Conservation (phyloP, 2,888 invertebrate species). For the Pristionchus japonicus region DNA sequence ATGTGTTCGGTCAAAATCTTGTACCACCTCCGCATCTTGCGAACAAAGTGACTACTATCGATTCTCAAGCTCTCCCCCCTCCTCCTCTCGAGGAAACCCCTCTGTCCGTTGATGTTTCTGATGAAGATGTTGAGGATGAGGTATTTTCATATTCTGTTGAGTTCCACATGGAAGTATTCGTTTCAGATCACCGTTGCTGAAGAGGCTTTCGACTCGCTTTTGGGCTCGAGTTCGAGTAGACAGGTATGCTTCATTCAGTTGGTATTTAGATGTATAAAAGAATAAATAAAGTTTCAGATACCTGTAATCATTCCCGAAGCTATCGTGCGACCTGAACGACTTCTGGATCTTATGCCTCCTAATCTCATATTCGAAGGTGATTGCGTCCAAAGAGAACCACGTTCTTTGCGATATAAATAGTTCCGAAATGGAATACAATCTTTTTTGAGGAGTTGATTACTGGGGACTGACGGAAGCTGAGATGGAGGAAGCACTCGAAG, state of each 20-base stretch:
- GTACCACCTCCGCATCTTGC: neutral
- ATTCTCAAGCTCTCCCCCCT: neutral
- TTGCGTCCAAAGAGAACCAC: neutral
- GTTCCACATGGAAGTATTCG: no score
- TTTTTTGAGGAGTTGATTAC: constrained; percentile 41
- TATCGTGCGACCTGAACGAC: neutral
- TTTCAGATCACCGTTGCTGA: neutral
- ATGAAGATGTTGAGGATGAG: neutral
- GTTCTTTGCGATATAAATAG: neutral
- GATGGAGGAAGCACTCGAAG: constrained; percentile 6
- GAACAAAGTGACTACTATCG: neutral
- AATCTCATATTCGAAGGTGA: constrained; percentile 19
- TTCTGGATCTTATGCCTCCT: constrained; percentile 21
- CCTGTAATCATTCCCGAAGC: neutral
- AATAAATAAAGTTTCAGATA: neutral
- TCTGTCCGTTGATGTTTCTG: neutral
- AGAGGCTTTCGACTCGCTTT: neutral
- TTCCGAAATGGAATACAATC: neutral
- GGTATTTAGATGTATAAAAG: neutral
- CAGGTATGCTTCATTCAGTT: neutral
- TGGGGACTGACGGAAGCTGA: constrained; percentile 11
- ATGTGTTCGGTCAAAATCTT: constrained; percentile 3
- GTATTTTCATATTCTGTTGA: no score
- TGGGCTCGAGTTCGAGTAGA: neutral
- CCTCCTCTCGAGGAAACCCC: neutral